These are phyloP conservation scores for Sceloporus tristichus DNA, from an alignment of 2,113 vertebrate species.

Conservation along the genomic window DNA sequence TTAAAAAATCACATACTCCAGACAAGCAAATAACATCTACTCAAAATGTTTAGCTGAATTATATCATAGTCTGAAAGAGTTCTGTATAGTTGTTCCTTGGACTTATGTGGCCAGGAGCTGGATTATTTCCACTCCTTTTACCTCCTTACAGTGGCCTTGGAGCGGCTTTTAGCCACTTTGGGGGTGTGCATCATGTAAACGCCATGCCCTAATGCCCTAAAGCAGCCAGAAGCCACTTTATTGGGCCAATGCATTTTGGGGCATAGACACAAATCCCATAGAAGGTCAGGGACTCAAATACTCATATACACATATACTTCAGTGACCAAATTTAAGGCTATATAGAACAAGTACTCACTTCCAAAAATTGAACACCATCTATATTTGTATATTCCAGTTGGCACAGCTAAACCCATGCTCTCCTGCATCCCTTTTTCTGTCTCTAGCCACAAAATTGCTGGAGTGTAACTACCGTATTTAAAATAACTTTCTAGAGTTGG, in stretches of 20 bases:
- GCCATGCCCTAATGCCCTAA: too few relatives aligned
- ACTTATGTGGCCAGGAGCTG: background rate
- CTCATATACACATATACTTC: background rate
- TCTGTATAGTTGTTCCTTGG: background rate
- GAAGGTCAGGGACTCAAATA: background rate
- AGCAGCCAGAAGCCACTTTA: too few relatives aligned
- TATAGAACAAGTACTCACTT: background rate
- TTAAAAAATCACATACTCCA: background rate
- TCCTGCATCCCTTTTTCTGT: background rate
- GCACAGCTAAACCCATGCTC: background rate
- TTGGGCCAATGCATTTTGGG: too few relatives aligned
- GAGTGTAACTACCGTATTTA: background rate
- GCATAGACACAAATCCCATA: background rate
- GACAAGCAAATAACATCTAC: background rate
- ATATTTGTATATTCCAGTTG: background rate
- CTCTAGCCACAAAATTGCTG: background rate
- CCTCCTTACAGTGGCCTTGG: too few relatives aligned
- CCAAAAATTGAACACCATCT: background rate
- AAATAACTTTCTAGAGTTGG: background rate
- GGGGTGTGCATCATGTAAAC: too few relatives aligned
- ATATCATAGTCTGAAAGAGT: background rate
- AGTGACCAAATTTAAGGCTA: background rate
- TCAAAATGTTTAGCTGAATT: background rate
- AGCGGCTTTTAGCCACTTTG: too few relatives aligned
- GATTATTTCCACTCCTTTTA: too few relatives aligned